phyloP scores from a whole-genome alignment of 2,797 vertebrate genomes.

The Xenentodon cancila region DNA sequence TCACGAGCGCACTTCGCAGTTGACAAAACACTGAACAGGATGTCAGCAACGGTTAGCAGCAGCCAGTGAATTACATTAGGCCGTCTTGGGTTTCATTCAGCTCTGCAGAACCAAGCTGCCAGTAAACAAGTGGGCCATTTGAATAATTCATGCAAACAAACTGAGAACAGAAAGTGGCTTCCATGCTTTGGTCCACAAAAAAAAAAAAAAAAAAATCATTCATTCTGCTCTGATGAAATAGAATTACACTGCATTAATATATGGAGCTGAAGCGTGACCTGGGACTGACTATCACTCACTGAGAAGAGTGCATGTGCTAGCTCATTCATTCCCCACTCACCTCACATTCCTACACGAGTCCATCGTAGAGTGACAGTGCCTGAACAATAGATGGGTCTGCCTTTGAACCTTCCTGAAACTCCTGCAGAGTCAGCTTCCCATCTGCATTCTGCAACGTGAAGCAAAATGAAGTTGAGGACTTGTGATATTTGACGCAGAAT shows the following conservation, averaged over 20 bases:
- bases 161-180: slow-evolving; percentile 61
- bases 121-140: slow-evolving; percentile 74
- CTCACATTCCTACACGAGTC: slow-evolving; percentile 87
- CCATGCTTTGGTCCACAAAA: slow-evolving; percentile 46
- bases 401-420: slow-evolving; percentile 99
- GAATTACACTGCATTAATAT: slow-evolving; percentile 27
- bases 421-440: slow-evolving; percentile 97
- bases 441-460: slow-evolving; percentile 89
- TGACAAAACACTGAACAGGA: slow-evolving; percentile 72
- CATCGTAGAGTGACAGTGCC: slow-evolving; percentile 94
- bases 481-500: slow-evolving; percentile 19
- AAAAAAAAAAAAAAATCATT: no score
- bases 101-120: slow-evolving; percentile 68
- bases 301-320: slow-evolving; percentile 20
- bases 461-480: slow-evolving; percentile 23
- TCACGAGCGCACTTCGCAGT: slow-evolving; percentile 64
- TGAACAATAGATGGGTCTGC: slow-evolving; percentile 98
- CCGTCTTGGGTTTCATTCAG: slow-evolving; percentile 59
- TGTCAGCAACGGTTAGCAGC: slow-evolving; percentile 71
- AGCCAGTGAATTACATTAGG: slow-evolving; percentile 55
- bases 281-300: slow-evolving; percentile 22
- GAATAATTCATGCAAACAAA: slow-evolving; percentile 77
- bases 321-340: slow-evolving; percentile 62
- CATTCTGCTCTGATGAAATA: slow-evolving; percentile 33
- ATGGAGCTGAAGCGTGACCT: slow-evolving; percentile 12